Evolutionary conservation across 2,888 invertebrate genomes (phyloP), one percentile per base, ranked within the genome.

Genomic region (Agrilus mali): DNA sequence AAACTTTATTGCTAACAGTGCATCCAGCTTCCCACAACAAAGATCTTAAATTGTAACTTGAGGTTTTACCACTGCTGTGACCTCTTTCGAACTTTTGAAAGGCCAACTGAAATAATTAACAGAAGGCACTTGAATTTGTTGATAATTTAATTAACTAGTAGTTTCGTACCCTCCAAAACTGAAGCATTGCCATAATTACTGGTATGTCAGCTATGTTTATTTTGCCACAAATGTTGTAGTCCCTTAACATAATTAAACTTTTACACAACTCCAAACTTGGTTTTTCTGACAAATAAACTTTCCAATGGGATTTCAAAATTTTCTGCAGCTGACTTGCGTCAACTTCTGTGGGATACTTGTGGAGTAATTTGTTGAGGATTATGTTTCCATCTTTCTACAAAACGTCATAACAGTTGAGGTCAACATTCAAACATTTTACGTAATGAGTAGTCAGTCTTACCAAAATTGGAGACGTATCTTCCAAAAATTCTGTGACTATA

Each of bases 1-100:
- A 71, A 41, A 84, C 84, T 69, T 83, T 85, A 67, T 81, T 84
- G 65, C 79, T 79, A 46, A 82, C 82, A 52, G 73, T 76, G 55
- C 76, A 73, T 16, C 79, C 75, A 32, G 83, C 81, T 60, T 82
- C 80, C 78, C 80, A 73, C 49, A 82, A 64, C 53, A 77, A 72
- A 50, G 76, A 75, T 63, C 75, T 67, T 56, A 81, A 66, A 54
- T 77, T 70, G 63, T 80, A 80, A 51, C 77, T 77, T 35, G 75
- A 76, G 2, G 77, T 75, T 65, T 75, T 76, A 5, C 72, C 70
- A 40, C 69, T 68, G 51, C 69, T 66, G 50, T 70, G 68, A 31
- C 68, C 62, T 47, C 70, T 61, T 53, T 75, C 75, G 60, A 74
- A 76, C 59, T 76, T 77, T 57, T 74, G 71, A 58, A 74, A 75